Evolutionary conservation across 2,113 vertebrate species (phyloP).

Genomic region (Macaca nemestrina): DNA sequence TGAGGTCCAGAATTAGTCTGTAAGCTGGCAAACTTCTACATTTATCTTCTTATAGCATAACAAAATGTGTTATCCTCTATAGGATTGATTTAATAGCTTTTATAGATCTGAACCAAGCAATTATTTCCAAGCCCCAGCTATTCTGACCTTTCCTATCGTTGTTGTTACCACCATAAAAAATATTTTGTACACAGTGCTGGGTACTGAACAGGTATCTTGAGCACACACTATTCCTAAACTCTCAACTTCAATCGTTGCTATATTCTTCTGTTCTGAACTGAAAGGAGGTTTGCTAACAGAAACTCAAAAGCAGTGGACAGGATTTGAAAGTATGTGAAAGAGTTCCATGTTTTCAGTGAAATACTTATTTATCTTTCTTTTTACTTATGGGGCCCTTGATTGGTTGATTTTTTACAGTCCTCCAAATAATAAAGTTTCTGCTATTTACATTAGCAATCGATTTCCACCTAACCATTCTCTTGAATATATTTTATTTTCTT

Average conservation of each 20-base stretch:
- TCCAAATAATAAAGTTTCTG: not conserved
- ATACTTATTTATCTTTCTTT: slow-evolving; percentile 44
- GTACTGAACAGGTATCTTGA: not conserved
- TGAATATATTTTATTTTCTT: slow-evolving; percentile 9
- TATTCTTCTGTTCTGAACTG: not conserved
- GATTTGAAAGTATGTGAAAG: slow-evolving; percentile 45
- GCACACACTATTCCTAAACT: not conserved
- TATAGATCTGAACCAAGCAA: slow-evolving; percentile 65
- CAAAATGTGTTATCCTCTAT: slow-evolving; percentile 6
- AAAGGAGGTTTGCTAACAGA: slow-evolving; percentile 20
- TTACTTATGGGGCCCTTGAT: not conserved
- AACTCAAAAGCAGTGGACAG: not conserved
- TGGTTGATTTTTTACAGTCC: not conserved
- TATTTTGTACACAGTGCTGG: not conserved
- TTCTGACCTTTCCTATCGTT: slow-evolving; percentile 27
- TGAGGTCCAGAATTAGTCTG: not conserved
- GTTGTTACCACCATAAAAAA: slow-evolving; percentile 28
- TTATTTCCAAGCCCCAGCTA: slow-evolving; percentile 56
- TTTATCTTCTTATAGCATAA: slow-evolving; percentile 2
- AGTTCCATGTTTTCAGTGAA: slow-evolving; percentile 21
- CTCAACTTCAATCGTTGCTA: not conserved
- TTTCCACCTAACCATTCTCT: not conserved
- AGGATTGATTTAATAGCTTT: slow-evolving; percentile 63
- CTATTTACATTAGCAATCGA: not conserved
- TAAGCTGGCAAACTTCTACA: not conserved